Base-by-base conservation (phyloP, 2,888 invertebrate species). In the Eupithecia centaureata region DNA sequence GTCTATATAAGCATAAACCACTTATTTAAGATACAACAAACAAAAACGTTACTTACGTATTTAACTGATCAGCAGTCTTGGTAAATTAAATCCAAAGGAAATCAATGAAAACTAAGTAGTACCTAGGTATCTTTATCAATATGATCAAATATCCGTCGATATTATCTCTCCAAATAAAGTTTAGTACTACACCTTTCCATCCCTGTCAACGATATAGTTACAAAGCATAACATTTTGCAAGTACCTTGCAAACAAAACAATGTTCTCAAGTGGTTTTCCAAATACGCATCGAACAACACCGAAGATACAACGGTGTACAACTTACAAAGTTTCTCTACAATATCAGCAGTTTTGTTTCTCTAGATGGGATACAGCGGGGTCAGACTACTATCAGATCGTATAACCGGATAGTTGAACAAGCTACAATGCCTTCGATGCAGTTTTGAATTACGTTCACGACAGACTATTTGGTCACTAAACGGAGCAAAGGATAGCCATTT, bases 371-470 rank as follows among this genome's bases (percentile, higher is more conserved):
- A 81, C 76, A 74, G 76, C 70, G 77, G 74, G 88, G 87, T 88
- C 87, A 87, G 30, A 79, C 81, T 81, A 87, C 79, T 87, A 88
- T 87, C 86, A 73, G 68, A 86, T 87, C 86, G 81, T 72, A 79
- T 76, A 81, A 83, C 81, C 79, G 81, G 84, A 83, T 82, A 82
- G 65, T 68, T 73, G 65, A 74, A 71, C 76, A 77, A 77, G 80
- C 75, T 77, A 76, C 77, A 78, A 77, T 72, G 38, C 61, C 32
- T 63, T 72, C 75, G 79, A 82, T 82, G 82, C 79, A 81, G 79
- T 80, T 81, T 78, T 74, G 79, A 77, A 82, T 85, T 85, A 80
- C 81, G 81, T 30, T 64, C 52, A 68, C 59, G 65, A 65, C 63
- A 18, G 35, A 69, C 54, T 35, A 61, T 73, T 68, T 65, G 64